A percentile compares a stretch with the other conserved stretches of the same genome.
phyloP scores from a whole-genome alignment of 2,113 vertebrate species.

The Aspidoscelis tigris region DNA sequence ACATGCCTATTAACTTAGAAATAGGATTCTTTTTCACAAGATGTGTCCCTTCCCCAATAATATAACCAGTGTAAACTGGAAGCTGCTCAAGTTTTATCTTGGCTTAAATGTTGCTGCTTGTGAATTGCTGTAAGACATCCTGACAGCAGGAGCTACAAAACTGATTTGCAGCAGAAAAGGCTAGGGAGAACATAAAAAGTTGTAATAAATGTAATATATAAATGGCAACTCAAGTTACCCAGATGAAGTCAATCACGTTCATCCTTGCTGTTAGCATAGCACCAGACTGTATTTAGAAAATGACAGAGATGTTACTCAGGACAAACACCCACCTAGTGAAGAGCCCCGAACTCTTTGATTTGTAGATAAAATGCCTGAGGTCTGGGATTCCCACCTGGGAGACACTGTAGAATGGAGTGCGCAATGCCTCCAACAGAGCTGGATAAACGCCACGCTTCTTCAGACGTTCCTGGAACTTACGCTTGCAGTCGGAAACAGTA shows the following conservation, averaged over 20 bases:
- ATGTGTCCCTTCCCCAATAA: too few relatives aligned
- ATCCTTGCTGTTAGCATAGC: not conserved
- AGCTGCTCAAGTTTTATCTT: too few relatives aligned
- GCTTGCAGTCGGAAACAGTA: conserved; percentile 91
- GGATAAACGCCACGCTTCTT: conserved; percentile 85
- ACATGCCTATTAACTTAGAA: too few relatives aligned
- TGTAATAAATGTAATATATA: not conserved
- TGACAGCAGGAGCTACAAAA: too few relatives aligned
- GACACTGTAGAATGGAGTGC: conserved; percentile 85
- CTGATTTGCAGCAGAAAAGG: too few relatives aligned
- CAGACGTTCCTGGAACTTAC: conserved; percentile 90
- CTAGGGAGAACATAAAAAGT: too few relatives aligned
- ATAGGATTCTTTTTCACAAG: too few relatives aligned
- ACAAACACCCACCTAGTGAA: conserved; percentile 90
- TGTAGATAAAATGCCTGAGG: conserved; percentile 97
- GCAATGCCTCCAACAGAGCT: conserved; percentile 86
- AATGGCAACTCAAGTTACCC: not conserved
- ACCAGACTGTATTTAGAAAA: not conserved
- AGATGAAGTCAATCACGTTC: not conserved
- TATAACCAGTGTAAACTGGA: too few relatives aligned
- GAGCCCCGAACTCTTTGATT: conserved; percentile 96
- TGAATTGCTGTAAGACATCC: too few relatives aligned
- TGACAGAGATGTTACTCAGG: not conserved
- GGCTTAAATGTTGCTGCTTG: too few relatives aligned
- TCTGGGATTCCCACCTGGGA: conserved; percentile 91